Conservation (phyloP, 35 echinoderm and acorn worm genomes). For the Amphiura filiformis region DNA sequence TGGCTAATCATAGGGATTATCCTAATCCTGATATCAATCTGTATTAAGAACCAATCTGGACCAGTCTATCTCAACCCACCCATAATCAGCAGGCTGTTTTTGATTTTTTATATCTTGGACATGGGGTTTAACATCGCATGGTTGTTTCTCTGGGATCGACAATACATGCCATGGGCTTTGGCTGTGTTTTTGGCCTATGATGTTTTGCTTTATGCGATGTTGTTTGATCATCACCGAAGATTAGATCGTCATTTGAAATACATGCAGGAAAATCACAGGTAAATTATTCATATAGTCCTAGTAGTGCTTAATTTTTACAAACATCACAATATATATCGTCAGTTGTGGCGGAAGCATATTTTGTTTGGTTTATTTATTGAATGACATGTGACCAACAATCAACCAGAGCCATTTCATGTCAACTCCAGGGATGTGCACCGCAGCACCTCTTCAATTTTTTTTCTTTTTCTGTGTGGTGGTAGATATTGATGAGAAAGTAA, state of each 20-base stretch:
- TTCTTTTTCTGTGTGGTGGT: no score
- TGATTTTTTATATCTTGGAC: constrained; percentile 8
- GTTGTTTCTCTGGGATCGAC: constrained; percentile 38
- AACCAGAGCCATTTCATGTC: no score
- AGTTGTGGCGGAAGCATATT: no score
- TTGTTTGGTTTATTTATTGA: no score
- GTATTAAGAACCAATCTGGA: constrained; percentile 25
- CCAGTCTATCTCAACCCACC: constrained; percentile 63
- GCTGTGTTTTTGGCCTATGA: neutral
- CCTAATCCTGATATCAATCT: constrained; percentile 45
- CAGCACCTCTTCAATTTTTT: no score
- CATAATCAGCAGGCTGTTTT: constrained; percentile 16
- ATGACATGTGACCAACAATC: no score
- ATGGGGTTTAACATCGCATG: constrained; percentile 24
- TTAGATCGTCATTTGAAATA: neutral
- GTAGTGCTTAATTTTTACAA: constrained; percentile 1
- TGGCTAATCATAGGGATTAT: constrained; percentile 27
- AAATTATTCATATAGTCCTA: neutral
- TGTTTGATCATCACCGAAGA: neutral
- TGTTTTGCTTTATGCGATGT: neutral
- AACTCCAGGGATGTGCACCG: no score
- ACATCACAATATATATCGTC: neutral
- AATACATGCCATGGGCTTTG: constrained; percentile 4
- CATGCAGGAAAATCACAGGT: constrained; percentile 9
- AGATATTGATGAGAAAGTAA: no score